Evolutionary conservation across 2,888 invertebrate genomes (phyloP), one percentile per base, ranked within the genome.

Genomic region (Anagyrus pseudococci): DNA sequence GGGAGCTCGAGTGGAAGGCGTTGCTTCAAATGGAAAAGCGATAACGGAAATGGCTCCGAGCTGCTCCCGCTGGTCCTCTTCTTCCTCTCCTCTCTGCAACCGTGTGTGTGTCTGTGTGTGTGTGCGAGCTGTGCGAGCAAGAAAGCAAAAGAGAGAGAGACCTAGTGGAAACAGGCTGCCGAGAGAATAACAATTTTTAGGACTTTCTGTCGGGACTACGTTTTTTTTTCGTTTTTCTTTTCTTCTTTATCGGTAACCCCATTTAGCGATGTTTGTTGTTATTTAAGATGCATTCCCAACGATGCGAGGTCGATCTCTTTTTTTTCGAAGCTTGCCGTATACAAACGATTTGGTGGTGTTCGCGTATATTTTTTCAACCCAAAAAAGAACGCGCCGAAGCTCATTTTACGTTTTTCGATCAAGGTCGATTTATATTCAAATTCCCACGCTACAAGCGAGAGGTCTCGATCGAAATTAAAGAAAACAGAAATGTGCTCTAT

Each of bases 11-110:
- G 40, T 52, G 63, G 55, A 50, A 46, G 59, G 60, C 49, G 53
- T 58, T 40, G 64, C 54, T 56, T 56, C 59, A 22, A 64, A 64
- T 61, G 64, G 64, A 58, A 57, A 61, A 61, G 64, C 61, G 61
- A 64, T 64, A 61, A 64, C 61, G 64, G 61, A 57, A 64, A 64
- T 64, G 59, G 64, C 41, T 40, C 33, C 10, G 46, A 47, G 56
- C 57, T 46, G 56, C 56, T 56, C 52, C 44, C 22, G 52, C 22
- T 33, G 23, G 40, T 29, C 29, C 29, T 29, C 29, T 29, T 29
- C 29, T 29, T 50, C 22, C 37, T 22, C 20, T 37, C 33, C 48
- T 47, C 17, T 41, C 40, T 47, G 26, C 41, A 8, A 7, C 20
- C 13, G 7, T 19, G 19, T 44, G 13, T 13, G n/a, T 26, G 10